Evolutionary conservation across 2,888 invertebrate species (phyloP).

Genomic region (Cataglyphis altisquamis): DNA sequence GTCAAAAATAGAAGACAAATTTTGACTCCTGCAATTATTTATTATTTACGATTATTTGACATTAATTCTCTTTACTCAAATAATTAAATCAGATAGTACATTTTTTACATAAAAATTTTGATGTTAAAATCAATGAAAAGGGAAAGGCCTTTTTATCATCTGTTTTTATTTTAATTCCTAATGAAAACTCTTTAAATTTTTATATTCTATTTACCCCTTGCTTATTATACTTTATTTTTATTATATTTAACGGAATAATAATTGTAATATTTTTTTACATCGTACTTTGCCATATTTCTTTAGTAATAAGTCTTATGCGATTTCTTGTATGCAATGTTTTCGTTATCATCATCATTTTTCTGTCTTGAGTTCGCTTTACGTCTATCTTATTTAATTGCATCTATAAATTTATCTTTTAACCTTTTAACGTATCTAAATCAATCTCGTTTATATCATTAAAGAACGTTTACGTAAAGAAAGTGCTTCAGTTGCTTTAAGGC

Average conservation of each 20-base stretch:
- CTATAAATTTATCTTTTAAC: not conserved
- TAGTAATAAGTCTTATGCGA: not conserved
- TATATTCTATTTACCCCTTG: not conserved
- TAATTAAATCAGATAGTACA: not conserved
- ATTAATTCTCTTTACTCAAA: not conserved
- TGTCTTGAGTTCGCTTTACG: not conserved
- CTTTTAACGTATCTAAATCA: not conserved
- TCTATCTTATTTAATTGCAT: not conserved
- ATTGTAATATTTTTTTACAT: not conserved
- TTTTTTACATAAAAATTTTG: not conserved
- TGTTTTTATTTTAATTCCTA: not conserved
- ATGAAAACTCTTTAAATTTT: not conserved
- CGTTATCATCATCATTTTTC: not conserved
- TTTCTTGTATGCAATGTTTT: not conserved
- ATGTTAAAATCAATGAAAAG: not conserved
- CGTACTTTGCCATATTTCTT: not conserved
- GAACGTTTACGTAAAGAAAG: not conserved
- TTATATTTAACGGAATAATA: conserved; percentile 9
- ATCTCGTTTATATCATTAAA: not conserved
- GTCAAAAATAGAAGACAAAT: too few relatives aligned
- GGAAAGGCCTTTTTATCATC: not conserved
- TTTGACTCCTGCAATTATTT: not conserved
- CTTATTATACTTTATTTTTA: not conserved
- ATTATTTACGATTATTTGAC: not conserved
- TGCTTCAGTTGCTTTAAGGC: not conserved